A percentile compares a stretch with the other conserved stretches of the same genome.
phyloP scores from a whole-genome alignment of 1,140 invertebrate genomes.

The Cheumatopsyche charites region DNA sequence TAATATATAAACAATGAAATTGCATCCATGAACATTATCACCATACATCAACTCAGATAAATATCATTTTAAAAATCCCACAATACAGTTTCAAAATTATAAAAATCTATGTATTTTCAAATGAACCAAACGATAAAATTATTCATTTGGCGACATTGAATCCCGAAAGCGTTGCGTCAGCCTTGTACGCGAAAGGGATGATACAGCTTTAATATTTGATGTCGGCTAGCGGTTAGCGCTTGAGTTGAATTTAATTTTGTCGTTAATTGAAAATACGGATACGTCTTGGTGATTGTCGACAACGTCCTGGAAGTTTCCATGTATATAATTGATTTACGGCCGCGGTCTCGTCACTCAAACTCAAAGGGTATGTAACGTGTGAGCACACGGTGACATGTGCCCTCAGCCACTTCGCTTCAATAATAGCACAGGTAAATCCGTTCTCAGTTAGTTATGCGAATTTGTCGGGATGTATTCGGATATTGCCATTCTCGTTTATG shows the following conservation, averaged over 20 bases:
- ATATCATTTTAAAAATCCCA: no score
- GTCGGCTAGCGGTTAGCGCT: conserved; percentile 1
- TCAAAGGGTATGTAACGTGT: conserved; percentile 17
- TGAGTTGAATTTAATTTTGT: conserved; percentile 18
- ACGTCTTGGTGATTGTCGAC: not conserved
- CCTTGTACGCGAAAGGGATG: not conserved
- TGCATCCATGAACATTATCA: no score
- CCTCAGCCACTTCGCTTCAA: conserved; percentile 1
- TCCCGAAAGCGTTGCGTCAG: no score
- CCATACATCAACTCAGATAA: no score
- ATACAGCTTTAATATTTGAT: conserved; percentile 27
- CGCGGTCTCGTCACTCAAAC: conserved; percentile 6
- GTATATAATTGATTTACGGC: conserved; percentile 4
- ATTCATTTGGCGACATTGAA: not conserved
- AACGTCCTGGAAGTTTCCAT: not conserved
- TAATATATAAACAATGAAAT: no score
- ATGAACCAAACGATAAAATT: no score
- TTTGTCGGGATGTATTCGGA: no score
- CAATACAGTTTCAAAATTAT: no score
- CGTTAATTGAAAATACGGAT: conserved; percentile 16
- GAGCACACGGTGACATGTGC: not conserved
- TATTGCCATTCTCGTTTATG: no score
- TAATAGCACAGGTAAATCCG: conserved; percentile 1
- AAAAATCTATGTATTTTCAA: no score
- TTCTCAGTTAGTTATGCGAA: not conserved